Base-by-base conservation (phyloP, 2,888 invertebrate genomes). In the Allophyes oxyacanthae region DNA sequence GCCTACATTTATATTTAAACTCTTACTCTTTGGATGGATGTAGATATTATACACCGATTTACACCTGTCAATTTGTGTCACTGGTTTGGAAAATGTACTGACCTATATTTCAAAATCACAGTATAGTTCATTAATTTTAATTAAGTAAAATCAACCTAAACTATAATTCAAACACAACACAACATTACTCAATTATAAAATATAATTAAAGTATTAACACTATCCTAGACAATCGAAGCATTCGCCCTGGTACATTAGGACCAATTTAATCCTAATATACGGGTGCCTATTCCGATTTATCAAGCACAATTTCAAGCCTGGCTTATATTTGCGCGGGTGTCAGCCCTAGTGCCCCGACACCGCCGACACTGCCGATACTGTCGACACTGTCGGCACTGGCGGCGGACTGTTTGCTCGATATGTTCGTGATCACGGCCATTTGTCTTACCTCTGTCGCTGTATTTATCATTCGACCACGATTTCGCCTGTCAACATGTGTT, bases 391-490 rank as follows among this genome's bases (percentile, higher is more conserved):
- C 43, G 32, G 33, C 43, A 43, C 43, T 28, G 30, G 32, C 36
- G 36, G 37, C 45, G 33, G 34, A 45, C 54, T 43, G 66, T 65
- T 57, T 57, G 57, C 40, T 48, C 55, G 57, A 70, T 62, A 34
- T 32, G 37, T 45, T 44, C 36, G 9, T 40, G 54, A 59, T 66
- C 30, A 42, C 32, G 28, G 53, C 64, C 65, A 79, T 77, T 72
- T 61, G 70, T 79, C 78, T 75, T 56, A 62, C 58, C 64, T 68
- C 60, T 64, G 71, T 66, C 64, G 63, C 45, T 64, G 64, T 74
- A 75, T 77, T 75, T 77, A 66, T 78, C 73, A 75, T 66, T 64
- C 51, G 56, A 55, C 56, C 46, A 60, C 65, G 64, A 73, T 74
- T 66, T 46, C 54, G 67, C 64, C 54, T 62, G 65, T 66, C 54